Evolutionary conservation across 2,888 invertebrate genomes (phyloP).

Genomic region (Strigamia crassipes): DNA sequence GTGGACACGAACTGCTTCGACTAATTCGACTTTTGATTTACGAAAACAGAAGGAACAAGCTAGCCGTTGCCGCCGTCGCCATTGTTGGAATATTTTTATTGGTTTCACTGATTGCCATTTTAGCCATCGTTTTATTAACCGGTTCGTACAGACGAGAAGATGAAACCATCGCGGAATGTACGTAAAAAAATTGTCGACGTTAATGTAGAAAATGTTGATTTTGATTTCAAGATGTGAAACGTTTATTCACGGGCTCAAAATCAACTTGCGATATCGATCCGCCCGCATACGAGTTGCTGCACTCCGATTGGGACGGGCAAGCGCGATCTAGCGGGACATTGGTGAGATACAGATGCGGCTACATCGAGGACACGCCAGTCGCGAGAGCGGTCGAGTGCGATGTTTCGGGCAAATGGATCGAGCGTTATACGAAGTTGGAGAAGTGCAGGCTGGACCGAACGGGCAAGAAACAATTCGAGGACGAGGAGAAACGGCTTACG

Average conservation of each 20-base stretch:
- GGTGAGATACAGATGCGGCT: background rate
- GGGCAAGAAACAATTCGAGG: background rate
- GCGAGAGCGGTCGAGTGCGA: background rate
- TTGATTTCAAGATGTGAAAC: background rate
- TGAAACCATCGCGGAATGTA: background rate
- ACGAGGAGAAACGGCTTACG: background rate
- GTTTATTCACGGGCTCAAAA: background rate
- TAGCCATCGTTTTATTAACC: background rate
- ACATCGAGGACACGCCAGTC: background rate
- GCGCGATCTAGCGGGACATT: background rate
- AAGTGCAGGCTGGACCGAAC: background rate
- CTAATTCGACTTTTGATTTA: no score
- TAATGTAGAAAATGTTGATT: no score
- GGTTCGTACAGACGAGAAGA: background rate
- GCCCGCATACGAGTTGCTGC: background rate
- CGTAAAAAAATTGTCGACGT: background rate
- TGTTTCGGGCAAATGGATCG: background rate
- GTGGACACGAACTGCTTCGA: no score
- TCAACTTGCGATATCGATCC: background rate
- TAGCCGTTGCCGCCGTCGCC: background rate
- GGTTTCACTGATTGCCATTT: background rate
- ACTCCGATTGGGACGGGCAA: conserved; percentile 23
- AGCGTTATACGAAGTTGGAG: background rate
- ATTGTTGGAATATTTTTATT: background rate
- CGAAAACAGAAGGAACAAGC: background rate